Evolutionary conservation across 2,797 vertebrate genomes (phyloP).

Genomic region (Okamejei kenojei): DNA sequence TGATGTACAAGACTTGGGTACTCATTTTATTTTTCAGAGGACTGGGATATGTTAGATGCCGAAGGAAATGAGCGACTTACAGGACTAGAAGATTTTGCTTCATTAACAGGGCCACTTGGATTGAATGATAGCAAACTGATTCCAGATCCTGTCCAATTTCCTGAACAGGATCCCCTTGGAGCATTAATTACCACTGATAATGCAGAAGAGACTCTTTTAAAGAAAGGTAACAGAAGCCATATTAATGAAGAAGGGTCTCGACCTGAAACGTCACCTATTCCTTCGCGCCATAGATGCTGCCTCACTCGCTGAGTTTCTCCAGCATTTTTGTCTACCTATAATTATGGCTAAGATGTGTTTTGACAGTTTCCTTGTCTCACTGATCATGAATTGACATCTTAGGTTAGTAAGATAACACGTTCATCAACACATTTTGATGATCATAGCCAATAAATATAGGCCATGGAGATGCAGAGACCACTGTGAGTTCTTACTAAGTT

Average conservation of each 20-base stretch:
- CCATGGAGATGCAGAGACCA: neutral
- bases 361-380: neutral
- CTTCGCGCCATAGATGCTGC: no score
- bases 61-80: constrained; percentile 57
- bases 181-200: constrained; percentile 53
- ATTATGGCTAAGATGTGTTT: neutral
- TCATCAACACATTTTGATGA: neutral
- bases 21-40: constrained; percentile 51
- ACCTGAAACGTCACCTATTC: no score
- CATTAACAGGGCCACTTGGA: constrained; percentile 62
- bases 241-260: neutral
- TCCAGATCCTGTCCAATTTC: constrained; percentile 65
- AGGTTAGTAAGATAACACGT: neutral
- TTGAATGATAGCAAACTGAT: constrained; percentile 65
- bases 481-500: neutral
- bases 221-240: constrained; percentile 53
- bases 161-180: constrained; percentile 66
- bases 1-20: neutral
- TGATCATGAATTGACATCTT: neutral
- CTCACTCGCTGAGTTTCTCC: no score
- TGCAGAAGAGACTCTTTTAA: constrained; percentile 42
- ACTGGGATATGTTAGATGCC: constrained; percentile 63
- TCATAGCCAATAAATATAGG: neutral
- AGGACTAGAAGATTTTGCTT: constrained; percentile 67
- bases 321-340: no score